phyloP scores from a whole-genome alignment of 2,888 invertebrate genomes.

The Callyntrura guangdongensis region DNA sequence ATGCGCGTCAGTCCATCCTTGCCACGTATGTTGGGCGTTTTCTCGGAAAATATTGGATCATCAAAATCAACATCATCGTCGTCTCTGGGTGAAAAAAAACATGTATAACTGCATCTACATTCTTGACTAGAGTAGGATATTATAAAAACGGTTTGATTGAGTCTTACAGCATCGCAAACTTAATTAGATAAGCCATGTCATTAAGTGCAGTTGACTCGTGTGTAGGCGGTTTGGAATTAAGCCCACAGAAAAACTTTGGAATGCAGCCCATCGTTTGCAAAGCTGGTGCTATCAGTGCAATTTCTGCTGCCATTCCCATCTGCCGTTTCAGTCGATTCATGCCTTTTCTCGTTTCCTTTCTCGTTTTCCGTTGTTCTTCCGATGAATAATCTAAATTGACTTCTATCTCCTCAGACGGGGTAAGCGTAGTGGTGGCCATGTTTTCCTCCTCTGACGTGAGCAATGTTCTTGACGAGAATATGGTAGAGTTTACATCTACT shows the following conservation, averaged over 20 bases:
- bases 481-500: neutral
- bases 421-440: conserved; percentile 2
- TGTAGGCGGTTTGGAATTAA: conserved; percentile 74
- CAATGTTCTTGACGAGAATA: conserved; percentile 64
- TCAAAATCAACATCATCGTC: conserved; percentile 62
- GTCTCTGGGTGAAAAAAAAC: conserved; percentile 46
- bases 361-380: conserved; percentile 23
- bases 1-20: conserved; percentile 65
- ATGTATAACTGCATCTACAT: neutral
- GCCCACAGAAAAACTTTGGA: conserved; percentile 81
- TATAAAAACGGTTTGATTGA: neutral
- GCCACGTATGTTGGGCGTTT: conserved; percentile 46
- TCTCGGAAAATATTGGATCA: conserved; percentile 25
- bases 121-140: neutral
- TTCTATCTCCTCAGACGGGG: conserved; percentile 35
- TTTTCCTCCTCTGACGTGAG: conserved; percentile 13
- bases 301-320: conserved; percentile 72
- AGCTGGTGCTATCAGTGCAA: conserved; percentile 76
- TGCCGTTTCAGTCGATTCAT: conserved; percentile 58
- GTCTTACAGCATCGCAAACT: conserved; percentile 79
- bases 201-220: conserved; percentile 69
- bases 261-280: conserved; percentile 80
- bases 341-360: neutral
- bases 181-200: conserved; percentile 79
- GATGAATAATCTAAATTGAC: conserved; percentile 19